Conservation (phyloP, 2,797 vertebrate species). For the Onychomys leucogaster region DNA sequence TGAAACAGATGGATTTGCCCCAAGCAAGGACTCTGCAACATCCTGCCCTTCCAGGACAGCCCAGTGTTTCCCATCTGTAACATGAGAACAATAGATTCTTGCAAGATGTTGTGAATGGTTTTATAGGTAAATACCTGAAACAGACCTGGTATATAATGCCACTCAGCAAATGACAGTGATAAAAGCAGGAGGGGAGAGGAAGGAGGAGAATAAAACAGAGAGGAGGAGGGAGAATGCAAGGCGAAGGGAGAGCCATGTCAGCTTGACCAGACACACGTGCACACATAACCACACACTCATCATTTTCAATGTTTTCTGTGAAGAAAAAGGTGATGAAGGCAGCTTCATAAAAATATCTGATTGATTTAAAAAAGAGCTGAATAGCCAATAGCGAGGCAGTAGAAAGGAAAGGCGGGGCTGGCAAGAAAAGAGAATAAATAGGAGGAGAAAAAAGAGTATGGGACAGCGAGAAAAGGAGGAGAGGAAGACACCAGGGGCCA, state of each 20-base stretch:
- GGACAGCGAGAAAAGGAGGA: background rate
- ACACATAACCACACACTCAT: background rate
- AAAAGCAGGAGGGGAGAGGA: background rate
- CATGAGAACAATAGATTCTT: background rate
- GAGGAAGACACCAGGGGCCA: background rate
- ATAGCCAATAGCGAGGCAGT: background rate
- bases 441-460: background rate
- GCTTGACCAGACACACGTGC: background rate
- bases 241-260: background rate
- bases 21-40: background rate
- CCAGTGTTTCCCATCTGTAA: constrained; percentile 7
- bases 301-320: background rate
- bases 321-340: background rate
- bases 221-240: background rate
- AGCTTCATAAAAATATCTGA: background rate
- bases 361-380: background rate
- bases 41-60: background rate
- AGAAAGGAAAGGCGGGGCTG: background rate
- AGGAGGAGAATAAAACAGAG: background rate
- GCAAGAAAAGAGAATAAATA: background rate
- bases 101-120: background rate
- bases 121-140: constrained; percentile 17
- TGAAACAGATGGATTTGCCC: background rate
- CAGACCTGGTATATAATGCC: background rate
- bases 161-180: background rate